Conservation (phyloP, 2,797 vertebrate species). For the Bradypus variegatus region DNA sequence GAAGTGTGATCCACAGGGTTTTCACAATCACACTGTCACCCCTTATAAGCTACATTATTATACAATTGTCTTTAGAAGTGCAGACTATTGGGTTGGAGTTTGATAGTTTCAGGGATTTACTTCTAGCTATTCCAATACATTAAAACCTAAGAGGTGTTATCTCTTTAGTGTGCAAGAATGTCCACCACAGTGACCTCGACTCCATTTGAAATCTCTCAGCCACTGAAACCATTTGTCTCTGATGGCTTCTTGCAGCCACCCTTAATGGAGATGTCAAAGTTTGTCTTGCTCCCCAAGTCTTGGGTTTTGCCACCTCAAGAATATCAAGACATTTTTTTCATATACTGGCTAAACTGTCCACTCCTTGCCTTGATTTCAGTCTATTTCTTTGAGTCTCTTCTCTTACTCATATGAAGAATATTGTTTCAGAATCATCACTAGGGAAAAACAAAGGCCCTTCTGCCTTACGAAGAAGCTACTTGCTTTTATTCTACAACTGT, state of each 20-base stretch:
- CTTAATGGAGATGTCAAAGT: neutral
- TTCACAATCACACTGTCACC: too few relatives aligned
- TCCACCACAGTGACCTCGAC: too few relatives aligned
- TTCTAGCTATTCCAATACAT: too few relatives aligned
- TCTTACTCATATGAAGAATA: neutral
- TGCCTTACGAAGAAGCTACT: conserved; percentile 23
- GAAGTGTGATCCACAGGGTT: too few relatives aligned
- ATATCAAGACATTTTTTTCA: neutral
- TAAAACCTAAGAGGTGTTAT: too few relatives aligned
- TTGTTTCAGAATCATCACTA: conserved; percentile 21
- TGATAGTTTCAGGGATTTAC: too few relatives aligned
- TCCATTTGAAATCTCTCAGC: too few relatives aligned
- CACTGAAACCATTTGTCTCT: too few relatives aligned
- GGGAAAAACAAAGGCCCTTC: conserved; percentile 10
- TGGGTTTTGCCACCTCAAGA: neutral
- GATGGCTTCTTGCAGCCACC: neutral
- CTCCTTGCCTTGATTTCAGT: conserved; percentile 14
- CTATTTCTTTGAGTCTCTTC: conserved; percentile 21
- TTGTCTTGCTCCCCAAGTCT: neutral
- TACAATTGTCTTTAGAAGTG: too few relatives aligned
- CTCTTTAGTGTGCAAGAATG: too few relatives aligned
- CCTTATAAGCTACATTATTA: too few relatives aligned
- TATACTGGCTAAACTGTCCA: neutral
- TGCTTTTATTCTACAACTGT: neutral
- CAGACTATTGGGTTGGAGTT: too few relatives aligned